Conservation (phyloP, 2,797 vertebrate species). For the Manis crassicaudata region DNA sequence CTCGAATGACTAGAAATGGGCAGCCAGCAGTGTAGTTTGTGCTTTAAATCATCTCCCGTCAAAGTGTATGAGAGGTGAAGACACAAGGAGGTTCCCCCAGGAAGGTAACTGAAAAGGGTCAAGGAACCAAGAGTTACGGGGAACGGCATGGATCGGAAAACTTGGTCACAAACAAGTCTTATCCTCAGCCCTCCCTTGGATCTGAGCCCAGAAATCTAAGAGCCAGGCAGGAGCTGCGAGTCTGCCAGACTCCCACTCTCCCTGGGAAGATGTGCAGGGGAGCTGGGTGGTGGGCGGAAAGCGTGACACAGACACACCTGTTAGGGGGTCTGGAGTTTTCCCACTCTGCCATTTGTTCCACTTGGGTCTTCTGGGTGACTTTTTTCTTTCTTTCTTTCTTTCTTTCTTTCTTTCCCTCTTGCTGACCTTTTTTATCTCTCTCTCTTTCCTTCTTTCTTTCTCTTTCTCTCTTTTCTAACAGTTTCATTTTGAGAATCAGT, state of each 20-base stretch:
- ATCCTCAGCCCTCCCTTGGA: not conserved
- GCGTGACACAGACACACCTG: not conserved
- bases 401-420: too few relatives aligned
- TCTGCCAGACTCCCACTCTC: not conserved
- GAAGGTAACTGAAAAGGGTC: not conserved
- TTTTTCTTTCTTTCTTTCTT: not conserved
- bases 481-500: not conserved
- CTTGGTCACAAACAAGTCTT: not conserved
- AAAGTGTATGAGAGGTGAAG: not conserved
- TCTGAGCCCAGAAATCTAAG: constrained; percentile 40
- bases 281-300: not conserved
- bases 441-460: too few relatives aligned
- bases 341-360: not conserved
- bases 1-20: not conserved
- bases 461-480: not conserved
- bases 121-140: not conserved
- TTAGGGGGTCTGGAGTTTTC: not conserved
- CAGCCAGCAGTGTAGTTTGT: not conserved
- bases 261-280: not conserved
- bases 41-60: not conserved
- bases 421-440: too few relatives aligned
- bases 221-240: not conserved
- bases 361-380: not conserved
- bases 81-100: not conserved
- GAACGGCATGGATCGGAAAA: not conserved